phyloP scores from a whole-genome alignment of 2,113 vertebrate species.

The Trichechus manatus region DNA sequence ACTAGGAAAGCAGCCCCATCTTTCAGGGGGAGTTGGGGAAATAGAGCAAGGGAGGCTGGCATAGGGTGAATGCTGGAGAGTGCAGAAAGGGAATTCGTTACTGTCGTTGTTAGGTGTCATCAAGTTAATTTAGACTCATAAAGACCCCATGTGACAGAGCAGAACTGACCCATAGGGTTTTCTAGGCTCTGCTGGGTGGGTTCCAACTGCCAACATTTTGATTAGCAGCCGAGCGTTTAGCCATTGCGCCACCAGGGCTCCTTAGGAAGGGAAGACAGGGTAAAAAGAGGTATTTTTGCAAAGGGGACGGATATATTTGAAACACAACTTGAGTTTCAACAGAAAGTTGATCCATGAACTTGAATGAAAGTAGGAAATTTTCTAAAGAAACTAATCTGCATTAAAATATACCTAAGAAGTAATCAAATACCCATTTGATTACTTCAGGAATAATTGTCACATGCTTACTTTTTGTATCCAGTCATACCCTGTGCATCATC shows the following conservation, averaged over 20 bases:
- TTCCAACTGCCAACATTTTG: too few relatives aligned
- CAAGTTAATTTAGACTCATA: too few relatives aligned
- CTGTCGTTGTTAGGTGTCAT: too few relatives aligned
- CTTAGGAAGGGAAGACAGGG: not conserved
- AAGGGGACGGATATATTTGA: not conserved
- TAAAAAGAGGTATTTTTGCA: not conserved
- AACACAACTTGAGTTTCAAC: not conserved
- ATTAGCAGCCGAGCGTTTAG: too few relatives aligned
- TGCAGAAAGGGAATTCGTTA: too few relatives aligned
- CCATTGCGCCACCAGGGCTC: too few relatives aligned
- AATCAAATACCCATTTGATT: not conserved
- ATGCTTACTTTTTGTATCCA: not conserved
- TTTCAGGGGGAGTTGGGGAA: not conserved
- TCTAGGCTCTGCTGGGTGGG: too few relatives aligned
- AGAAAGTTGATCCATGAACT: not conserved
- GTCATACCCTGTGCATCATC: not conserved
- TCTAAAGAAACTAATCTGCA: not conserved
- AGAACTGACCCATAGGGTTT: too few relatives aligned
- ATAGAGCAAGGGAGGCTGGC: not conserved
- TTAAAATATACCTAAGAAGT: slow-evolving; percentile 13
- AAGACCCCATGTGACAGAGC: too few relatives aligned
- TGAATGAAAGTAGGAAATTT: slow-evolving; percentile 4
- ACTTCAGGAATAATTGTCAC: not conserved
- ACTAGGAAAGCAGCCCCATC: not conserved
- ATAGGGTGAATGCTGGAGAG: not conserved